phyloP scores from a whole-genome alignment of 2,113 vertebrate genomes.

The Dissostichus mawsoni region DNA sequence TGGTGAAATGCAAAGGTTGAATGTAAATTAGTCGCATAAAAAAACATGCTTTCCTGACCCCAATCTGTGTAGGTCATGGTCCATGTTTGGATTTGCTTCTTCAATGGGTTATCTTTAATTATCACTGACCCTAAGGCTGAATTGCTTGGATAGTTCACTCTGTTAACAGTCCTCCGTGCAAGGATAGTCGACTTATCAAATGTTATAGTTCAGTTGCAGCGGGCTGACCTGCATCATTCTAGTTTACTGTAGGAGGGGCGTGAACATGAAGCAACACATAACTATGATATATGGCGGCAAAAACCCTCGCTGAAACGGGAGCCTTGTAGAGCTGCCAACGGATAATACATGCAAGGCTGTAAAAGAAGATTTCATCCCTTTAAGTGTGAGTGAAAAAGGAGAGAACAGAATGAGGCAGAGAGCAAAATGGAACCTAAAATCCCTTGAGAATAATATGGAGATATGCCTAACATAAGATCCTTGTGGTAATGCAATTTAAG shows the following conservation, averaged over 20 bases:
- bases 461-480: conserved; percentile 81
- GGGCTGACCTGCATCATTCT: conserved; percentile 56
- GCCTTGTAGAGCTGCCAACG: conserved; percentile 35
- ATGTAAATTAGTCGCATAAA: conserved; percentile 73
- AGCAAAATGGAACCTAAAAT: conserved; percentile 76
- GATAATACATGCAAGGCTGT: conserved; percentile 67
- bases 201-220: conserved; percentile 58
- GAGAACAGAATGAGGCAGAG: conserved; percentile 61
- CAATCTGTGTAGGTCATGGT: conserved; percentile 73
- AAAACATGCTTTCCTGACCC: conserved; percentile 66
- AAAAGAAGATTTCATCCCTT: conserved; percentile 73
- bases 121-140: conserved; percentile 62
- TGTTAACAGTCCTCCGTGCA: conserved; percentile 56
- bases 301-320: conserved; percentile 56
- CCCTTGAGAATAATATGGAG: conserved; percentile 78
- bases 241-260: conserved; percentile 31
- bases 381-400: conserved; percentile 42
- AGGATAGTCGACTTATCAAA: conserved; percentile 73
- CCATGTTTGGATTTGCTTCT: conserved; percentile 75
- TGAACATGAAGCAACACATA: not conserved
- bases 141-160: conserved; percentile 59
- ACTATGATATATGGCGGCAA: conserved; percentile 33
- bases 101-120: conserved; percentile 76
- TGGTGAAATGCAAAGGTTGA: conserved; percentile 69
- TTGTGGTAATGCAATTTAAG: conserved; percentile 84